These are phyloP conservation scores for Perca flavescens DNA, from an alignment of 2,113 vertebrate genomes.

Conservation along the genomic window DNA sequence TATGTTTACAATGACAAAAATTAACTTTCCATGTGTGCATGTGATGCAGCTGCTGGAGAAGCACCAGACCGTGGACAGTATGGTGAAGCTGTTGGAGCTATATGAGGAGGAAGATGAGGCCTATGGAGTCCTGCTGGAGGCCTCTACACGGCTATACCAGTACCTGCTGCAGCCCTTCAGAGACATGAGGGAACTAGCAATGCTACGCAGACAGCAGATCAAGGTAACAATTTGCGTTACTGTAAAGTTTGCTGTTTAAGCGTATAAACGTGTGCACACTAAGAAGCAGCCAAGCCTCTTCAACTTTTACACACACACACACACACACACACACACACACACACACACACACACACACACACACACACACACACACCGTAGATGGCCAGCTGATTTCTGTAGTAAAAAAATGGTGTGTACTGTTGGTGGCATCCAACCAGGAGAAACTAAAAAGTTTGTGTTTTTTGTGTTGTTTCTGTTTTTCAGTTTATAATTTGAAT, in stretches of 20 bases:
- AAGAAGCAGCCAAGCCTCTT: background rate
- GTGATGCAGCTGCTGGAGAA: conserved; percentile 91
- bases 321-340: background rate
- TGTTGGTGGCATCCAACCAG: background rate
- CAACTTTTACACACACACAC: background rate
- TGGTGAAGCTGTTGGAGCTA: conserved; percentile 94
- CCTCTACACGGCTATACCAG: conserved; percentile 95
- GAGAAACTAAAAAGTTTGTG: background rate
- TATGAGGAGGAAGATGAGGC: conserved; percentile 96
- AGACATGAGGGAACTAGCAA: conserved; percentile 98
- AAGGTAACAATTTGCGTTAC: conserved; percentile 85
- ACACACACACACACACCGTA: background rate
- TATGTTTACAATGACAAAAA: background rate
- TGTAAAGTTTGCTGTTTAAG: background rate
- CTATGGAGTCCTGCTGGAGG: conserved; percentile 92
- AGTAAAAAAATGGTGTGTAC: background rate
- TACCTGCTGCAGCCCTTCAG: conserved; percentile 97
- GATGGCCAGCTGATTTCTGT: background rate
- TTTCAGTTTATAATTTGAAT: background rate
- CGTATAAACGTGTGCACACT: background rate
- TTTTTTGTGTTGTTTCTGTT: background rate
- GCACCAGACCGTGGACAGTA: conserved; percentile 92
- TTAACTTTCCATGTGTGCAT: background rate
- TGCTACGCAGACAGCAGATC: conserved; percentile 97
- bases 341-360: background rate